Conservation (phyloP, 1,140 invertebrate genomes). For the Eciton burchellii region DNA sequence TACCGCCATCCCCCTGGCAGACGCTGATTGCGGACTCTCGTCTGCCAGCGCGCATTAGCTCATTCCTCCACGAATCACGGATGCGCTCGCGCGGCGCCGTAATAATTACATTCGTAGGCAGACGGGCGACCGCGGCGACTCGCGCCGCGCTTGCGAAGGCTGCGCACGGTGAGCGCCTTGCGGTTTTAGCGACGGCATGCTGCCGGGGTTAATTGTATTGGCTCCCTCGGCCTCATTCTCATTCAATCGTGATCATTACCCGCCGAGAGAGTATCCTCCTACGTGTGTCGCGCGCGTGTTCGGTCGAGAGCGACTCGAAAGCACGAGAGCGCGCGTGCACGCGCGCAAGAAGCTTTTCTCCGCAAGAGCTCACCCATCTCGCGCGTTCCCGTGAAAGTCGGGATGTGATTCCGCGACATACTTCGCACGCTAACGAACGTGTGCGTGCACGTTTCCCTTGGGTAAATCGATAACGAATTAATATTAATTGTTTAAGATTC, state of each 20-base stretch:
- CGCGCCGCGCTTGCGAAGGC: conserved; percentile 43
- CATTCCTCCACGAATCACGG: conserved; percentile 69
- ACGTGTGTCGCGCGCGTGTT: conserved; percentile 74
- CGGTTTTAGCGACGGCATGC: conserved; percentile 76
- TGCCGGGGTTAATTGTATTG: conserved; percentile 82
- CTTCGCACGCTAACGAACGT: conserved; percentile 68
- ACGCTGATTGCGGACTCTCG: not conserved
- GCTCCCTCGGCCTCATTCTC: conserved; percentile 82
- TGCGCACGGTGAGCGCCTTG: conserved; percentile 61
- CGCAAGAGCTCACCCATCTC: conserved; percentile 49
- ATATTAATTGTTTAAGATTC: too few relatives aligned
- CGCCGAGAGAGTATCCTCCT: conserved; percentile 77
- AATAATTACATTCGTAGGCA: conserved; percentile 74
- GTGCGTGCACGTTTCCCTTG: conserved; percentile 67
- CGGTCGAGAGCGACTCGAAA: not conserved
- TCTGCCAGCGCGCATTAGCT: conserved; percentile 17
- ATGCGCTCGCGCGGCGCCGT: conserved; percentile 69
- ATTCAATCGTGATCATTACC: conserved; percentile 83
- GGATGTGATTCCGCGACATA: conserved; percentile 49
- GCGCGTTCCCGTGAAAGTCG: conserved; percentile 33
- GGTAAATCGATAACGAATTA: conserved; percentile 77
- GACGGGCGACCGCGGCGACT: conserved; percentile 27
- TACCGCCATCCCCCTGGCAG: not conserved
- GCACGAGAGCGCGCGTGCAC: conserved; percentile 37
- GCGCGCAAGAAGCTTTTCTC: conserved; percentile 52